Percentiles rank a stretch among this genome's conserved stretches.
Conservation (phyloP, 1,140 invertebrate species). For the Asobara japonica region DNA sequence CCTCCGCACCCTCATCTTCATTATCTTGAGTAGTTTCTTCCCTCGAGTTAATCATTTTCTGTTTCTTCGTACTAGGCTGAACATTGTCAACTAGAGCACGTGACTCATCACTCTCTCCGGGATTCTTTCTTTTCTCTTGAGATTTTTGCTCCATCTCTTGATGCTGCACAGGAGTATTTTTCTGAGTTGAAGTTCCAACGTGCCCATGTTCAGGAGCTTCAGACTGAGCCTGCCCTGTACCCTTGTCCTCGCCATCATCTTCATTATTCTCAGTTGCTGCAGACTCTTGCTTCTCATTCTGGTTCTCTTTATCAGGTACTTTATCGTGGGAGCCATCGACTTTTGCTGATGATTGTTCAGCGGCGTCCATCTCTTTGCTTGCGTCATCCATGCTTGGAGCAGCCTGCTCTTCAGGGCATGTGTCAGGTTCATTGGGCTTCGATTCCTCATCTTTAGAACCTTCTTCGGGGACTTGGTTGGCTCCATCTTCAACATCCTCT, state of each 20-base stretch:
- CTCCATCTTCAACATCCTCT: constrained; percentile 46
- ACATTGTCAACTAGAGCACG: constrained; percentile 62
- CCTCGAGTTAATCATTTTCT: constrained; percentile 64
- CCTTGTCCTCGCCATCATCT: constrained; percentile 64
- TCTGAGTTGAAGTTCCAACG: constrained; percentile 55
- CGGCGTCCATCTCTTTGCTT: constrained; percentile 57
- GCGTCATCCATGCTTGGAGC: constrained; percentile 48
- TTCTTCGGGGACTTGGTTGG: constrained; percentile 59
- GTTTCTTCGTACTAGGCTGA: constrained; percentile 66
- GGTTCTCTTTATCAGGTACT: constrained; percentile 43
- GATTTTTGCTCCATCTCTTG: constrained; percentile 47
- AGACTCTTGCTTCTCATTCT: constrained; percentile 41
- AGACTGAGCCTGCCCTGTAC: constrained; percentile 66
- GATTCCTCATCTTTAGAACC: constrained; percentile 56
- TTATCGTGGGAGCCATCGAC: constrained; percentile 58
- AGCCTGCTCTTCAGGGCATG: constrained; percentile 61
- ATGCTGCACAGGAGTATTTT: constrained; percentile 46
- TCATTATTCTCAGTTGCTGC: constrained; percentile 55
- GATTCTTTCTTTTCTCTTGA: constrained; percentile 61
- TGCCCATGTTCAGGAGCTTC: constrained; percentile 65
- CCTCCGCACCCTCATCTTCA: constrained; percentile 64
- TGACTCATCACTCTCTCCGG: constrained; percentile 63
- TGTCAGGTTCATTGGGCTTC: constrained; percentile 57
- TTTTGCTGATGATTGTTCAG: constrained; percentile 51
- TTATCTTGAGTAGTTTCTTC: constrained; percentile 64